phyloP scores from a whole-genome alignment of 2,888 invertebrate genomes.

The Camptogramma bilineatum region DNA sequence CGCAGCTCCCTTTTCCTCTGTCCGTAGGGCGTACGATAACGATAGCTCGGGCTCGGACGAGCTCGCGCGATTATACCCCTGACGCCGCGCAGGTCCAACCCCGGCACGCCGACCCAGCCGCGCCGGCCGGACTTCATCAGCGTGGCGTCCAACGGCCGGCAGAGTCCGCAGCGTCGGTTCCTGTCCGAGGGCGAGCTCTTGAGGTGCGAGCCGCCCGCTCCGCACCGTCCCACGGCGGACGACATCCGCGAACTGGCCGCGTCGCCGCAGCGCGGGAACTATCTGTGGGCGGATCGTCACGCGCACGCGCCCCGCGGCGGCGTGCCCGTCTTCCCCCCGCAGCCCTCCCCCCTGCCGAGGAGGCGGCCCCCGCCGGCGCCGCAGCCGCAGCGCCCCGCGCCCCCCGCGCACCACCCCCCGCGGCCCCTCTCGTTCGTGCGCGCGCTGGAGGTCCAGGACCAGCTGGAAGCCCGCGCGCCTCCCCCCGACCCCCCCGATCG shows the following conservation, averaged over 20 bases:
- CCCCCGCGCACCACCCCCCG: conserved; percentile 70
- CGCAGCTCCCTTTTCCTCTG: conserved; percentile 84
- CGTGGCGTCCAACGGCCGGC: conserved; percentile 87
- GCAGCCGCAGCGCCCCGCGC: conserved; percentile 62
- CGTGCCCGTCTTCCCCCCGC: conserved; percentile 72
- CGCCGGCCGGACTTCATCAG: conserved; percentile 95
- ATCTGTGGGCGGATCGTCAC: conserved; percentile 82
- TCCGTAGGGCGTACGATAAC: conserved; percentile 85
- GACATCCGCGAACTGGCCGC: conserved; percentile 95
- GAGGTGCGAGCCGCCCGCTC: conserved; percentile 89
- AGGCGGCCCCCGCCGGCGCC: conserved; percentile 82
- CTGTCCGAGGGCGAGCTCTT: conserved; percentile 93
- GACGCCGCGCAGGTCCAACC: conserved; percentile 92
- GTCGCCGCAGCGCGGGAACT: conserved; percentile 90
- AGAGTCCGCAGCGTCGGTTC: conserved; percentile 91
- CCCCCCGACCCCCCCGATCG: conserved; percentile 89
- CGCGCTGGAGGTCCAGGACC: conserved; percentile 95
- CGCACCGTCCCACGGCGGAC: conserved; percentile 86
- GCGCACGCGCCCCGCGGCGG: conserved; percentile 65
- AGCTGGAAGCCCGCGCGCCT: conserved; percentile 91
- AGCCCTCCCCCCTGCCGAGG: conserved; percentile 63
- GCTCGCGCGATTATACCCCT: conserved; percentile 84
- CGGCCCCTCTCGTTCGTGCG: conserved; percentile 95
- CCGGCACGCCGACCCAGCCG: conserved; percentile 96
- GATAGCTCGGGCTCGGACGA: conserved; percentile 84